Percentiles rank a stretch among this genome's conserved stretches.
These are phyloP conservation scores for Eugnorisma glareosa DNA, from an alignment of 2,888 invertebrate species.

Conservation along the genomic window DNA sequence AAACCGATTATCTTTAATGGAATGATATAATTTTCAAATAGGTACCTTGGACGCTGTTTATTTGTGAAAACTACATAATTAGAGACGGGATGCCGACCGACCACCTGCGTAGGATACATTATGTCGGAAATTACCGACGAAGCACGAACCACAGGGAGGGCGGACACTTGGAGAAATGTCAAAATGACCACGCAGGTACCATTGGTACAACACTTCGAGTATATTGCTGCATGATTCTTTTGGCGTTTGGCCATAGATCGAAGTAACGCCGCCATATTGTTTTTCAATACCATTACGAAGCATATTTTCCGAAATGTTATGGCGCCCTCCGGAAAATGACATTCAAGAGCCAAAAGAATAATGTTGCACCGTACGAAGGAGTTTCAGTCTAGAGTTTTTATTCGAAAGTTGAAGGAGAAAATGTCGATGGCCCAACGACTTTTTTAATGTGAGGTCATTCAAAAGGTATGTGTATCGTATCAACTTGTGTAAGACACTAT, in stretches of 20 bases:
- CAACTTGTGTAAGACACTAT: slow-evolving; percentile 11
- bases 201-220: slow-evolving; percentile 11
- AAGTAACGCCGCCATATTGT: background rate
- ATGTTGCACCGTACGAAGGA: background rate
- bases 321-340: background rate
- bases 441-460: slow-evolving; percentile 14
- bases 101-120: slow-evolving; percentile 74
- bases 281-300: background rate
- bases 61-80: slow-evolving; percentile 73
- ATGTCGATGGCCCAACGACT: slow-evolving; percentile 29
- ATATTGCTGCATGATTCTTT: background rate
- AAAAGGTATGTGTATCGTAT: slow-evolving; percentile 15
- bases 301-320: background rate
- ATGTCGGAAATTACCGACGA: slow-evolving; percentile 66
- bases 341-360: background rate
- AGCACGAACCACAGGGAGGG: slow-evolving; percentile 59
- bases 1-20: slow-evolving; percentile 62
- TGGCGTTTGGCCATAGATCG: background rate
- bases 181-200: slow-evolving; percentile 45
- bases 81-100: slow-evolving; percentile 65
- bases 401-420: slow-evolving; percentile 42
- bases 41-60: slow-evolving; percentile 64
- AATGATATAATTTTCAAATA: slow-evolving; percentile 65
- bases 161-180: slow-evolving; percentile 57
- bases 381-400: background rate